phyloP scores from a whole-genome alignment of 1,140 invertebrate genomes.

The Drosophila serrata region DNA sequence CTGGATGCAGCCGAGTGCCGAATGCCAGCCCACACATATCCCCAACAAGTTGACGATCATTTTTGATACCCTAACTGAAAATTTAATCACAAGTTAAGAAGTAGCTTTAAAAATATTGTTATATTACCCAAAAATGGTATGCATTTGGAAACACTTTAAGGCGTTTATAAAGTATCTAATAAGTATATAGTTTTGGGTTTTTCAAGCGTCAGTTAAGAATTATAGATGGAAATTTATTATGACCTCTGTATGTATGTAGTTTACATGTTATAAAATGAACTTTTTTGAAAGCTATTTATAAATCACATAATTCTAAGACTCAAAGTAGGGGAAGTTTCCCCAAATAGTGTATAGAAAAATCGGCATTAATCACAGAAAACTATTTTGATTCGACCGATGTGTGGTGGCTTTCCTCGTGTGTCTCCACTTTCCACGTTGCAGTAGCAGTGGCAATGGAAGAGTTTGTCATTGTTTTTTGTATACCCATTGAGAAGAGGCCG shows the following conservation, averaged over 20 bases:
- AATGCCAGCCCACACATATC: conserved; percentile 64
- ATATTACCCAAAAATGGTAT: too few species aligned
- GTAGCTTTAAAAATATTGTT: background rate
- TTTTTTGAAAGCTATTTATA: background rate
- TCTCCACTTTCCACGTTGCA: conserved; percentile 50
- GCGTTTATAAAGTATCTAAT: too few species aligned
- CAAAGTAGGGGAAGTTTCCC: background rate
- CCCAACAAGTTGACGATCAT: conserved; percentile 31
- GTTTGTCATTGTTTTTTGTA: conserved; percentile 44
- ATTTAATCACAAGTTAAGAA: background rate
- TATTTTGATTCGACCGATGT: conserved; percentile 22
- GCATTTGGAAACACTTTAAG: too few species aligned
- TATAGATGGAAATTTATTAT: too few species aligned
- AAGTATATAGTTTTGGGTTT: too few species aligned
- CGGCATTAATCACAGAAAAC: background rate
- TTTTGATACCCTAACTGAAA: conserved; percentile 1
- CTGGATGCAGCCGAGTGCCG: conserved; percentile 23
- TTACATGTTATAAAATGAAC: too few species aligned
- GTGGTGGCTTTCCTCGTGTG: conserved; percentile 28
- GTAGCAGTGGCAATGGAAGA: conserved; percentile 31
- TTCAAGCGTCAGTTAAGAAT: too few species aligned
- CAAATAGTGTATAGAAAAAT: background rate
- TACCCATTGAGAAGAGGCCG: conserved; percentile 58
- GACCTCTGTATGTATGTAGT: too few species aligned
- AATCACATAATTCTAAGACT: background rate